Evolutionary conservation across 2,797 vertebrate species (phyloP).

Genomic region (Mus spretus): DNA sequence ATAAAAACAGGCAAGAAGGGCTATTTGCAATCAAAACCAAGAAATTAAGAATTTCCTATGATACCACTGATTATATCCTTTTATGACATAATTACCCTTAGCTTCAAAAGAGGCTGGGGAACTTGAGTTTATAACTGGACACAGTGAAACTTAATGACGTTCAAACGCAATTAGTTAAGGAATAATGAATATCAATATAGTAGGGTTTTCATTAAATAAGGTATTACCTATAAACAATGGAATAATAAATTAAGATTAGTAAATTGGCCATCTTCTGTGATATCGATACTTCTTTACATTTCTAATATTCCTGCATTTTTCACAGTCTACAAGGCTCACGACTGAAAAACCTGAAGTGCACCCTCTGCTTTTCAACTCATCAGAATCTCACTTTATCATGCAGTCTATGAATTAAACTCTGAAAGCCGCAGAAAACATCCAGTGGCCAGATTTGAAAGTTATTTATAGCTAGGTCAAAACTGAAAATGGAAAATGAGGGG

Average conservation of each 20-base stretch:
- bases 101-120: background rate
- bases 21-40: background rate
- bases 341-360: constrained; percentile 35
- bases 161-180: constrained; percentile 5
- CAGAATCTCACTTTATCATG: constrained; percentile 24
- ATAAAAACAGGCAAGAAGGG: background rate
- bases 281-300: background rate
- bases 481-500: constrained; percentile 11
- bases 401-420: constrained; percentile 27
- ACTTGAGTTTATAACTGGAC: background rate
- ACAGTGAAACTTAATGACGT: constrained; percentile 15
- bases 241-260: background rate
- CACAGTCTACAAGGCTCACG: background rate
- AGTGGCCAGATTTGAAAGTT: constrained; percentile 26
- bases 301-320: background rate
- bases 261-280: constrained; percentile 13
- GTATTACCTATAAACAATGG: background rate
- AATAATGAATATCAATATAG: constrained; percentile 19
- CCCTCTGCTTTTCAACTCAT: constrained; percentile 63
- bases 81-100: background rate
- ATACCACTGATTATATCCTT: background rate
- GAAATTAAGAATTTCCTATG: background rate
- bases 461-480: constrained; percentile 66
- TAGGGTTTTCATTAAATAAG: constrained; percentile 42
- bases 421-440: constrained; percentile 58